Percentiles rank a stretch among this genome's conserved stretches.
Evolutionary conservation across 2,888 invertebrate species (phyloP).

Genomic region (Aporophyla nigra): DNA sequence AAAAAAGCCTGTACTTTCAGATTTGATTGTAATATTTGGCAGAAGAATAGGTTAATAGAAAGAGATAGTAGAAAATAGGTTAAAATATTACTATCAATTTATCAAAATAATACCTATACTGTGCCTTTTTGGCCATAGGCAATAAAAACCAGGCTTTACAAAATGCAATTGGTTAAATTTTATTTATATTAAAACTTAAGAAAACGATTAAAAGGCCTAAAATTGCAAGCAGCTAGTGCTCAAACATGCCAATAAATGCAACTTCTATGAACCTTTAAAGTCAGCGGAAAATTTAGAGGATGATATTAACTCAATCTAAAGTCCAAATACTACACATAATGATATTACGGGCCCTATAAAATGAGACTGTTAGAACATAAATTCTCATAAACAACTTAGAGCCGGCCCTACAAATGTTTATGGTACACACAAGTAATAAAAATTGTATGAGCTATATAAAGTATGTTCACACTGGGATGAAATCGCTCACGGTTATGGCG

Average conservation of each 20-base stretch:
- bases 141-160: not conserved
- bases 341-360: constrained; percentile 53
- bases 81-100: not conserved
- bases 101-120: not conserved
- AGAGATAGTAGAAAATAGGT: no score
- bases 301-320: constrained; percentile 40
- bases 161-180: not conserved
- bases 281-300: constrained; percentile 13
- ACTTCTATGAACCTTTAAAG: not conserved
- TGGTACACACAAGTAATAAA: constrained; percentile 62
- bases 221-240: not conserved
- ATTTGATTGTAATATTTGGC: no score
- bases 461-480: constrained; percentile 43
- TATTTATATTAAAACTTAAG: not conserved
- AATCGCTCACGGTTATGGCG: constrained; percentile 33
- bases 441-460: constrained; percentile 57
- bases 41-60: not conserved
- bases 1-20: no score
- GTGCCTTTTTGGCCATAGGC: not conserved
- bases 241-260: not conserved
- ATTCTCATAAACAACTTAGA: constrained; percentile 67
- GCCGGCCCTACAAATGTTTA: constrained; percentile 59
- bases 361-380: constrained; percentile 61
- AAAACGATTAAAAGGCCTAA: accelerated
- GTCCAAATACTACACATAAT: constrained; percentile 47